Percentiles rank a stretch among this genome's conserved stretches.
Evolutionary conservation across 2,113 vertebrate species (phyloP).

Genomic region (Paratilapia polleni): DNA sequence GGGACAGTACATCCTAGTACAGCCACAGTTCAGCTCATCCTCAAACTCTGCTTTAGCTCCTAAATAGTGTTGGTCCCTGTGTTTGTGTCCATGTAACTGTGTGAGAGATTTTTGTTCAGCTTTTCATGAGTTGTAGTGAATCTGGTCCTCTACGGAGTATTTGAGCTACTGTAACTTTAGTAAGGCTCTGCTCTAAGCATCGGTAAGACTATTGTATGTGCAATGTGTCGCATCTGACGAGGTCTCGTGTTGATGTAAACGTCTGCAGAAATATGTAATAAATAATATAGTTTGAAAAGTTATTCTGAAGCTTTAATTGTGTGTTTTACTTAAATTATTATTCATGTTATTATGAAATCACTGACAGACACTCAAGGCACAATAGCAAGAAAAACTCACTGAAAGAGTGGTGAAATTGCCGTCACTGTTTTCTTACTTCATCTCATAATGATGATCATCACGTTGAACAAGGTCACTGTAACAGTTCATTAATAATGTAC

Average conservation of each 20-base stretch:
- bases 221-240: conserved; percentile 71
- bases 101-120: conserved; percentile 67
- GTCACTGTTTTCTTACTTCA: background rate
- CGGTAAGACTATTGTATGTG: conserved; percentile 63
- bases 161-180: conserved; percentile 75
- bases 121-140: conserved; percentile 75
- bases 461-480: background rate
- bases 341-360: background rate
- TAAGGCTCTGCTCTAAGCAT: conserved; percentile 51
- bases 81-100: conserved; percentile 66
- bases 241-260: conserved; percentile 75
- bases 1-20: conserved; percentile 24
- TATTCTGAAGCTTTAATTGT: background rate
- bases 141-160: conserved; percentile 64
- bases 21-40: conserved; percentile 49
- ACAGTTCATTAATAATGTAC: background rate
- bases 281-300: conserved; percentile 74
- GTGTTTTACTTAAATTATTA: background rate
- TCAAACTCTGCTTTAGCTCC: conserved; percentile 67
- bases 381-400: background rate
- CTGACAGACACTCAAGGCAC: fast-evolving
- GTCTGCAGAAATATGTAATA: conserved; percentile 76
- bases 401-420: background rate
- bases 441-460: background rate
- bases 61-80: conserved; percentile 61